Percentiles rank a stretch among this genome's conserved stretches.
These are phyloP conservation scores for Tauraco erythrolophus DNA, from an alignment of 2,113 vertebrate genomes.

Conservation along the genomic window DNA sequence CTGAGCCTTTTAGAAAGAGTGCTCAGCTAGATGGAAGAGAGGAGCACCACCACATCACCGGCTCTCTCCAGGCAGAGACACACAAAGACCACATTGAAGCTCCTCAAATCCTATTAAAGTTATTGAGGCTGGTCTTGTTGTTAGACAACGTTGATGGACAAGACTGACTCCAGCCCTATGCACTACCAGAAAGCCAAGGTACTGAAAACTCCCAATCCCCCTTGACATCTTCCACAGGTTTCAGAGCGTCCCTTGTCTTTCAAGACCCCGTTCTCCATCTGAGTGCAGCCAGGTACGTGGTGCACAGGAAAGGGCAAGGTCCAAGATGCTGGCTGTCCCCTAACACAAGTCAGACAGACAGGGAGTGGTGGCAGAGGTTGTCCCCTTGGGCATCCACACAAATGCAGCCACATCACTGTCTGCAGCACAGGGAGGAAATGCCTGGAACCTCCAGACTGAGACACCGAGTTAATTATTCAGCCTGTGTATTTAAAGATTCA, in stretches of 20 bases:
- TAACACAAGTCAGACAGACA: accelerated
- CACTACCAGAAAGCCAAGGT: accelerated
- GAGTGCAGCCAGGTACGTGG: neutral
- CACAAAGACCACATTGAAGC: neutral
- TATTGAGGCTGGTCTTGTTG: too few relatives aligned
- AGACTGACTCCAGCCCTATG: neutral
- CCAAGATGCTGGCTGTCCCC: neutral
- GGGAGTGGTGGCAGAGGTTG: neutral
- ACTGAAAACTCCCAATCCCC: accelerated
- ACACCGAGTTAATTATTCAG: neutral
- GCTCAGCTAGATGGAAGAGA: neutral
- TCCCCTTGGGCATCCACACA: neutral
- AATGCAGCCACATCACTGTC: neutral
- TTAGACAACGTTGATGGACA: neutral
- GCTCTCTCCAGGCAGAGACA: neutral
- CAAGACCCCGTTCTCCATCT: neutral
- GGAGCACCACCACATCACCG: neutral
- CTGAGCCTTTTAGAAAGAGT: neutral
- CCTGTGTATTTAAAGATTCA: slow-evolving; percentile 43
- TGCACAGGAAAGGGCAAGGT: neutral
- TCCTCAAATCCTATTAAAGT: neutral
- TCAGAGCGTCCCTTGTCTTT: neutral
- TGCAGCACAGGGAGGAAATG: neutral
- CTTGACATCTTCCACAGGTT: neutral
- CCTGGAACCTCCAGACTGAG: neutral